phyloP scores from a whole-genome alignment of 2,113 vertebrate genomes.

The Phaethornis superciliosus region DNA sequence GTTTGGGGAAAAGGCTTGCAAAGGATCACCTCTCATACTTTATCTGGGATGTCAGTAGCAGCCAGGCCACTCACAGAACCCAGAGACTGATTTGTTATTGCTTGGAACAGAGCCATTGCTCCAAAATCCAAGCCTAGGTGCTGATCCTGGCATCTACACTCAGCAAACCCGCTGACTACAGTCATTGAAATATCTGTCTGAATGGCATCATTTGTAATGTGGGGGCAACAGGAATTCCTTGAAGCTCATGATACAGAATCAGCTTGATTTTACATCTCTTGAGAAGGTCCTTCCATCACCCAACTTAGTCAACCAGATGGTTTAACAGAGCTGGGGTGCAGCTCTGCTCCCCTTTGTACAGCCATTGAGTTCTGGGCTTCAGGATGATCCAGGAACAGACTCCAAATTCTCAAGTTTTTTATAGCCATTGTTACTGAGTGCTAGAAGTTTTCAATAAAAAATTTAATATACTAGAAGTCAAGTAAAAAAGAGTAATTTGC shows the following conservation, averaged over 20 bases:
- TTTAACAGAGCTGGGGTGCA: background rate
- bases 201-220: background rate
- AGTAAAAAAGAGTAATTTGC: constrained; percentile 28
- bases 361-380: background rate
- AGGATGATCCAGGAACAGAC: background rate
- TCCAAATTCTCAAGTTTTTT: constrained; percentile 5
- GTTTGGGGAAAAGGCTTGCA: background rate
- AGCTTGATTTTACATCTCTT: background rate
- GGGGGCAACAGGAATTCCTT: background rate
- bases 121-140: background rate
- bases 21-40: background rate
- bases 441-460: constrained; percentile 29
- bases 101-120: background rate
- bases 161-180: background rate
- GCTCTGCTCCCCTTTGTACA: background rate
- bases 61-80: background rate
- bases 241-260: background rate
- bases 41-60: background rate
- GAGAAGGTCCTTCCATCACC: background rate
- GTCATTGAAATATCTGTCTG: background rate
- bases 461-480: constrained; percentile 26
- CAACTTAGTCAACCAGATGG: background rate
- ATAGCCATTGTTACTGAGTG: constrained; percentile 8
- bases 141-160: background rate
- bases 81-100: background rate